Conservation (phyloP, 2,797 vertebrate species). For the Brachyrhaphis roseni region DNA sequence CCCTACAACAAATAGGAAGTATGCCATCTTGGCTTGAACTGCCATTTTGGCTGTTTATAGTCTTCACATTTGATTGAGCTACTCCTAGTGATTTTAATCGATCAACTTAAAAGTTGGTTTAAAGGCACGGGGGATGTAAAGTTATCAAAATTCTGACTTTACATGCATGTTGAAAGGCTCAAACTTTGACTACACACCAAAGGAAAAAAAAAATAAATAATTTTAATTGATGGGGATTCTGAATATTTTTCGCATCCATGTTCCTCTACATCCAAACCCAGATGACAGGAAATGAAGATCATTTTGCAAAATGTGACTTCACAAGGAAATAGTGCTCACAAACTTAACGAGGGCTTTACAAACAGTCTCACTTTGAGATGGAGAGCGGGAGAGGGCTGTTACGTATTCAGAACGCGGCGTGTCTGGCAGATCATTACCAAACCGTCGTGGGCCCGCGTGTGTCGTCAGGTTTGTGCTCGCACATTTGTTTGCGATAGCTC, state of each 20-base stretch:
- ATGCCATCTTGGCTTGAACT: neutral
- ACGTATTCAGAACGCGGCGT: conserved; percentile 60
- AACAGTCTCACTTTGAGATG: conserved; percentile 30
- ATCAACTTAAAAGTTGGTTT: neutral
- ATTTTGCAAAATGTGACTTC: conserved; percentile 2
- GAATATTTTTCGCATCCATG: neutral
- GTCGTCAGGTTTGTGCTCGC: neutral
- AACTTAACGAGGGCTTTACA: neutral
- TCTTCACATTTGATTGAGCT: too few relatives aligned
- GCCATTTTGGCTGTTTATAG: neutral
- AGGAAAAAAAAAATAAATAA: neutral
- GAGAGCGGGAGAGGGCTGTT: conserved; percentile 50
- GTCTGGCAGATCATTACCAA: conserved; percentile 64
- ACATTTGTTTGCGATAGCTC: conserved; percentile 24
- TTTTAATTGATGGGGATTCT: too few relatives aligned
- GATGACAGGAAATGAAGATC: neutral
- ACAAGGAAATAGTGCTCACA: neutral
- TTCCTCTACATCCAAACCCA: neutral
- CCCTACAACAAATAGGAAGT: neutral
- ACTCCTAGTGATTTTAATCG: neutral
- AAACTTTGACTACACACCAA: neutral
- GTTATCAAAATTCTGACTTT: neutral
- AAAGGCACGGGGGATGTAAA: neutral
- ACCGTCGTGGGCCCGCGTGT: conserved; percentile 46
- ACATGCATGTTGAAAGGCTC: neutral